These are phyloP conservation scores for Drosophila sechellia DNA, from an alignment of 1,140 invertebrate species.

Conservation along the genomic window DNA sequence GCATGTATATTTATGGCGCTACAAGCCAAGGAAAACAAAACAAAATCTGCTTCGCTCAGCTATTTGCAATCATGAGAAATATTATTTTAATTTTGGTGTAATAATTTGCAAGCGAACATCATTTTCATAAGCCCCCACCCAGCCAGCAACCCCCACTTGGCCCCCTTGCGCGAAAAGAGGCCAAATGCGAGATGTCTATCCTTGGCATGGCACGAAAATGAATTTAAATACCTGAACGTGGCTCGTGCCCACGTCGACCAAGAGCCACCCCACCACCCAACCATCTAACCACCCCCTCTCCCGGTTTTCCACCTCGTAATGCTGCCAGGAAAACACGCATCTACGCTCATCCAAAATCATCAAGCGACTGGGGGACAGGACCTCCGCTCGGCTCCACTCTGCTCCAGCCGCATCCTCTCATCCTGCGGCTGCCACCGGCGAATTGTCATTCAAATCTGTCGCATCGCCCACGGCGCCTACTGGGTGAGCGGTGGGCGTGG, in stretches of 20 bases:
- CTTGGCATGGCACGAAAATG: conserved; percentile 66
- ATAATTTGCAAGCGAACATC: conserved; percentile 71
- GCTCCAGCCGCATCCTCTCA: too few species aligned
- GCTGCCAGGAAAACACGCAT: conserved; percentile 41
- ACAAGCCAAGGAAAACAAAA: conserved; percentile 22
- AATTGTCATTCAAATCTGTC: conserved; percentile 75
- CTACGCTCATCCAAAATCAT: conserved; percentile 29
- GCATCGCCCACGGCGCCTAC: conserved; percentile 41
- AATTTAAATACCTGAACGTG: conserved; percentile 74
- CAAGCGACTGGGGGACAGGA: conserved; percentile 18
- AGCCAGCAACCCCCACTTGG: background rate
- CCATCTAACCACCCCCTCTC: background rate
- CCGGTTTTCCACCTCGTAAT: conserved; percentile 27
- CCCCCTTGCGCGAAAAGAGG: conserved; percentile 28
- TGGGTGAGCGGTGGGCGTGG: conserved; percentile 6
- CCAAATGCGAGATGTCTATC: conserved; percentile 63
- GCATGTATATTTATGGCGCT: conserved; percentile 19
- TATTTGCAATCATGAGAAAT: conserved; percentile 78
- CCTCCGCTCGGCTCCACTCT: background rate
- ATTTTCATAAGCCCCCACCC: conserved; percentile 43
- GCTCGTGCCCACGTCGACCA: conserved; percentile 15
- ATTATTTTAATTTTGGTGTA: conserved; percentile 77
- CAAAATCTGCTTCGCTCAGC: conserved; percentile 60
- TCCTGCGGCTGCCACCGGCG: conserved; percentile 45
- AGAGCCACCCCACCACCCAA: background rate